Evolutionary conservation across 2,888 invertebrate genomes (phyloP).

Genomic region (Xanthostigma xanthostigma): DNA sequence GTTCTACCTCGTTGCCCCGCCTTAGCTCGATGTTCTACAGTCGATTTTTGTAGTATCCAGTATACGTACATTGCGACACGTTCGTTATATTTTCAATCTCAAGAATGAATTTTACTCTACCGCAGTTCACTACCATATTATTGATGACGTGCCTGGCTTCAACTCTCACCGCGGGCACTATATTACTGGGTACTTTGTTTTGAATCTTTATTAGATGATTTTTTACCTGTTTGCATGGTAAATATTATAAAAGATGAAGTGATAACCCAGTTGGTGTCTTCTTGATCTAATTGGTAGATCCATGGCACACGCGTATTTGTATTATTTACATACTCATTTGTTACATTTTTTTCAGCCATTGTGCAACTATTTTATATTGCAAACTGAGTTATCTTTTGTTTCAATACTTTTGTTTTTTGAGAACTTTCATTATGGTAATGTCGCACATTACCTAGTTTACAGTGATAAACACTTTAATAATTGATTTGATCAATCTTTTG

Average conservation of each 20-base stretch:
- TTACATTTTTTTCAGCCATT: neutral
- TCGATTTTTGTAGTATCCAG: too few relatives aligned
- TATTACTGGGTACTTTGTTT: too few relatives aligned
- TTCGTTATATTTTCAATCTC: too few relatives aligned
- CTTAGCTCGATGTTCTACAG: too few relatives aligned
- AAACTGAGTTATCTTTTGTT: neutral
- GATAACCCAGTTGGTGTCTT: constrained; percentile 80
- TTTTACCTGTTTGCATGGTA: constrained; percentile 80
- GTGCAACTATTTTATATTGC: neutral
- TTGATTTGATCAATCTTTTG: neutral
- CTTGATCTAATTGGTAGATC: constrained; percentile 49
- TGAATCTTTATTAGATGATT: too few relatives aligned
- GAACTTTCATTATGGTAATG: neutral
- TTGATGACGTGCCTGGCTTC: too few relatives aligned
- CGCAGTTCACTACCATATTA: too few relatives aligned
- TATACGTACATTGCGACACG: too few relatives aligned
- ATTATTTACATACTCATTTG: constrained; percentile 17
- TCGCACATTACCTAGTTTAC: neutral
- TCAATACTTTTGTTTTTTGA: neutral
- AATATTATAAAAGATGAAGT: constrained; percentile 83
- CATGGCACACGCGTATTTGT: constrained; percentile 29
- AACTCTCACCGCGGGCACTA: too few relatives aligned
- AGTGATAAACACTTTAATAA: neutral
- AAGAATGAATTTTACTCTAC: too few relatives aligned
- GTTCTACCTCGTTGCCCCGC: too few relatives aligned